Conservation (phyloP, 2,888 invertebrate species). For the Stenodema calcarata region DNA sequence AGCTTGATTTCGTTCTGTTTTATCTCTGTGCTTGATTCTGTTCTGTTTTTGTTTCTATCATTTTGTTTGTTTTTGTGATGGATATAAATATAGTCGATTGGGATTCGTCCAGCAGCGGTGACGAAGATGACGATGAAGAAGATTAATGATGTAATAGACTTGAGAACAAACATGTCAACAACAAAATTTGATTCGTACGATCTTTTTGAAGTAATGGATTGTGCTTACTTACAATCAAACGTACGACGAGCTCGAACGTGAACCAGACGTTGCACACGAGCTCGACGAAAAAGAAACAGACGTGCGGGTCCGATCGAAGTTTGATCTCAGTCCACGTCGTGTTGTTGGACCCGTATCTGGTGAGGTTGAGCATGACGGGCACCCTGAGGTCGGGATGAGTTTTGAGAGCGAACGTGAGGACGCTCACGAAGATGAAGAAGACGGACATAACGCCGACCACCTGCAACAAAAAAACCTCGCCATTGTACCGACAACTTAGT, state of each 20-base stretch:
- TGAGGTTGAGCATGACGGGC: slow-evolving; percentile 60
- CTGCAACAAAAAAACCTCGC: slow-evolving; percentile 64
- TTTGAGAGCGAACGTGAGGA: slow-evolving; percentile 94
- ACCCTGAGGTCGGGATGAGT: slow-evolving; percentile 88
- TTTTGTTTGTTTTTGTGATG: too few relatives aligned
- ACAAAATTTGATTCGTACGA: too few relatives aligned
- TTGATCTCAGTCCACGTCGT: slow-evolving; percentile 59
- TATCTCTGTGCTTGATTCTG: too few relatives aligned
- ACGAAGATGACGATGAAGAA: too few relatives aligned
- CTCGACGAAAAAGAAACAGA: slow-evolving; percentile 90
- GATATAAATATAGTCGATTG: too few relatives aligned
- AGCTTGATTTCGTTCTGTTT: too few relatives aligned
- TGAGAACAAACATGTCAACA: too few relatives aligned
- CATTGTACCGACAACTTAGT: too few relatives aligned
- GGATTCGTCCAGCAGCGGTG: too few relatives aligned
- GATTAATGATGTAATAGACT: too few relatives aligned
- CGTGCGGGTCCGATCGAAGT: slow-evolving; percentile 65
- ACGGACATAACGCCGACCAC: slow-evolving; percentile 90
- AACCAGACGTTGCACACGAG: slow-evolving; percentile 96
- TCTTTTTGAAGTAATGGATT: too few relatives aligned
- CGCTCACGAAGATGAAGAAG: slow-evolving; percentile 95
- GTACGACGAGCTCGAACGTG: slow-evolving; percentile 86
- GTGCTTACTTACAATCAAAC: slow-evolving; percentile 85
- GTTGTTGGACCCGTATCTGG: slow-evolving; percentile 54
- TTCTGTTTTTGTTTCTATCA: too few relatives aligned